Conservation (phyloP, 2,113 vertebrate genomes). For the Vulpes lagopus region DNA sequence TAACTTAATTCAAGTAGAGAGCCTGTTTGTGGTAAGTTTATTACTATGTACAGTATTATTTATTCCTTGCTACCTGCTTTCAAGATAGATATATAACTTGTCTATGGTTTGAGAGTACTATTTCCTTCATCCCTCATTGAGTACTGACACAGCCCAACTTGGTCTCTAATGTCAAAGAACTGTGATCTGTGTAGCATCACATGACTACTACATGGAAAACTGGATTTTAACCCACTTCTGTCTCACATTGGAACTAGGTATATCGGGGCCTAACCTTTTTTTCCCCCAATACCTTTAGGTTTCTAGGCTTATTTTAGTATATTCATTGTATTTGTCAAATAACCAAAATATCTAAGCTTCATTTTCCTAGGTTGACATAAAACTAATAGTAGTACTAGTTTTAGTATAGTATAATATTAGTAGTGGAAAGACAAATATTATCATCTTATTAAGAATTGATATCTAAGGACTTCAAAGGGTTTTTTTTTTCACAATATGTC, state of each 20-base stretch:
- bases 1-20: not conserved
- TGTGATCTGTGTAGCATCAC: not conserved
- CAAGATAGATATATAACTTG: not conserved
- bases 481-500: not conserved
- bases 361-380: not conserved
- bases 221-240: not conserved
- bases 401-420: not conserved
- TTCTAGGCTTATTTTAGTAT: not conserved
- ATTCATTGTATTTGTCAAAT: not conserved
- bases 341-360: not conserved
- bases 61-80: not conserved
- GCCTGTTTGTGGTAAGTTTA: too few species aligned
- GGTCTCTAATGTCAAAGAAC: not conserved
- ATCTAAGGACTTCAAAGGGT: not conserved
- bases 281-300: not conserved
- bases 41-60: not conserved
- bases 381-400: not conserved
- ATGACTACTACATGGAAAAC: rapidly evolving
- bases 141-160: not conserved
- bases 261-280: not conserved
- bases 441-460: not conserved
- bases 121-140: rapidly evolving
- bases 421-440: not conserved
- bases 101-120: not conserved
- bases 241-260: not conserved